Conservation (phyloP, 1,140 invertebrate species). For the Drosophila truncata region DNA sequence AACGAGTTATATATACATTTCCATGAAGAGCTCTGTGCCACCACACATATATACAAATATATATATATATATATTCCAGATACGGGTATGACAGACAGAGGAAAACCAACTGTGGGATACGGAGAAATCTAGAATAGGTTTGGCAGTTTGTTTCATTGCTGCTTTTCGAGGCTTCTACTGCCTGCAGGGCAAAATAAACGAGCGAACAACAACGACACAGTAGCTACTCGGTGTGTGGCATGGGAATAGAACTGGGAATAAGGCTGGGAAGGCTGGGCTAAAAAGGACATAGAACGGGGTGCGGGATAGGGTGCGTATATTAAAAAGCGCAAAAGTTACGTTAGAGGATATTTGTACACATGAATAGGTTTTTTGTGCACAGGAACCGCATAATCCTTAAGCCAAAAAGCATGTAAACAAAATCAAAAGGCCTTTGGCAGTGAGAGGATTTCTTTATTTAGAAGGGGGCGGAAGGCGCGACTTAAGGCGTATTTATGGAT, state of each 20-base stretch:
- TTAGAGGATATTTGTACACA: slow-evolving; percentile 60
- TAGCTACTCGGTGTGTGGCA: background rate
- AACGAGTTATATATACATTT: slow-evolving; percentile 34
- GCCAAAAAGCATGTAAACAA: slow-evolving; percentile 58
- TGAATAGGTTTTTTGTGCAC: slow-evolving; percentile 52
- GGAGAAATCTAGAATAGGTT: slow-evolving; percentile 11
- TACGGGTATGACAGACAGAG: slow-evolving; percentile 15
- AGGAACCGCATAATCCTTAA: slow-evolving; percentile 62
- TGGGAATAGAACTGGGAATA: background rate
- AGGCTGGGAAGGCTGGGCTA: background rate
- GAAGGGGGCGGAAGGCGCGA: slow-evolving; percentile 10
- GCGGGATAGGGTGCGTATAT: slow-evolving; percentile 46
- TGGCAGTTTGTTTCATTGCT: slow-evolving; percentile 45
- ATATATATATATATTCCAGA: background rate
- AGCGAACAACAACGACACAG: slow-evolving; percentile 34
- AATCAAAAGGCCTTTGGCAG: slow-evolving; percentile 52
- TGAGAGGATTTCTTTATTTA: slow-evolving; percentile 17
- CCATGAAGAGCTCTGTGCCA: slow-evolving; percentile 38
- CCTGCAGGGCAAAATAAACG: slow-evolving; percentile 57
- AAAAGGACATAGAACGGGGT: background rate
- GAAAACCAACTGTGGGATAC: slow-evolving; percentile 4
- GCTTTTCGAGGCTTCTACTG: slow-evolving; percentile 58
- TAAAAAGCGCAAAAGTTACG: slow-evolving; percentile 75
- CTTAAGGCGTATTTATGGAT: slow-evolving; percentile 4
- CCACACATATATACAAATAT: too few species aligned